Evolutionary conservation across 1,140 invertebrate genomes (phyloP), one percentile per base, ranked within the genome.

Genomic region (Myzus persicae): DNA sequence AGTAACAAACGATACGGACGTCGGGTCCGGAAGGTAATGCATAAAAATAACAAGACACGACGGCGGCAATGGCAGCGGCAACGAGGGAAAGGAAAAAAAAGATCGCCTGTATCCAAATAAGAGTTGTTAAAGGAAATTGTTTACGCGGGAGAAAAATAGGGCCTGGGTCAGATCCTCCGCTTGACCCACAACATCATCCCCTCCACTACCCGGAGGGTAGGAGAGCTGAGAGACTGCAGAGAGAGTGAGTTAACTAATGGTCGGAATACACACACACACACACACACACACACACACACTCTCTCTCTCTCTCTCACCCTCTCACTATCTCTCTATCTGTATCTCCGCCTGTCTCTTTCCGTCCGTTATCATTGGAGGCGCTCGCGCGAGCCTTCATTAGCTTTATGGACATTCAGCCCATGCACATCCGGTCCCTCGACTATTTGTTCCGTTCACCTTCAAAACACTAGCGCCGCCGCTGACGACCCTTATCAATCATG

Each of bases 361-460:
- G 38, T 67, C 14, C 8, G 59, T 91, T 91, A 91, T 91, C 59
- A 91, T 91, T 91, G 48, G 40, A 87, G 9, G 40, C 31, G 42
- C 40, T 26, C 42, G 84, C 84, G 40, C 11, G 40, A 76, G 54
- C 90, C 90, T 91, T 91, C 54, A 91, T 91, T 91, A 91, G 90
- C 90, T 76, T 91, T 91, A 91, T 91, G 90, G 90, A 46, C 90
- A 81, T 91, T 91, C 59, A 1, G 84, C 40, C 14, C 26, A 8
- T 87, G 14, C 42, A 44, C 42, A 87, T 6, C 90, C 90, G 18
- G 40, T n/a, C 51, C 54, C 59, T 91, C 31, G 40, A 76, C 90
- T 91, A 81, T 91, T 91, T 91, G 90, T 91, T 91, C 59, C 90
- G 59, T 91, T 91, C 90, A 91, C 90, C 40, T 76, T 81, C 59